Conservation (phyloP, 2,797 vertebrate genomes). For the Clarias laeviceps region DNA sequence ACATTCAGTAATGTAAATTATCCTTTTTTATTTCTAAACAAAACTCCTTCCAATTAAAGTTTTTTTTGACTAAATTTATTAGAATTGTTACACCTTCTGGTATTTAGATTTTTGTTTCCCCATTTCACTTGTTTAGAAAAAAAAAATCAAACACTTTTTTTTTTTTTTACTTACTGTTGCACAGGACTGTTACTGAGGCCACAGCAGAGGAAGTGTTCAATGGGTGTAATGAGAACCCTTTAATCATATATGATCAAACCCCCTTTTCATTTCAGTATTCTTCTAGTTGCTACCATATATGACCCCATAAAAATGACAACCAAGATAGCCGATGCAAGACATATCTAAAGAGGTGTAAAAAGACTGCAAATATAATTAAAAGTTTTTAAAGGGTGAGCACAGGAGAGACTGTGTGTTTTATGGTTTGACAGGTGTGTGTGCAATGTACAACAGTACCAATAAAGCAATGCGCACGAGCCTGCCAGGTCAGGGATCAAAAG, state of each 20-base stretch:
- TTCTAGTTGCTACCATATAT: conserved; percentile 8
- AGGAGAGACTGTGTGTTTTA: not conserved
- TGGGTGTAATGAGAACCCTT: conserved; percentile 17
- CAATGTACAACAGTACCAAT: not conserved
- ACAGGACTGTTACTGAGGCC: conserved; percentile 19
- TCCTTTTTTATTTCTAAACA: conserved; percentile 51
- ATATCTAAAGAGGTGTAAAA: not conserved
- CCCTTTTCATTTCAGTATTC: conserved; percentile 30
- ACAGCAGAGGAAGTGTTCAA: conserved; percentile 20
- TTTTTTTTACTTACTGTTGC: not conserved
- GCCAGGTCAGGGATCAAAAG: not conserved
- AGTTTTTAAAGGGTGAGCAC: not conserved
- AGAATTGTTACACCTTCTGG: not conserved
- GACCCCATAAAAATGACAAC: not conserved
- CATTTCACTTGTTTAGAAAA: conserved; percentile 13
- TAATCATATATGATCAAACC: conserved; percentile 24
- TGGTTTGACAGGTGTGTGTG: not conserved
- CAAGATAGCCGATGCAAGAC: not conserved
- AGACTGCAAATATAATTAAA: not conserved
- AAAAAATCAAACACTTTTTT: not conserved
- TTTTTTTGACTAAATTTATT: not conserved
- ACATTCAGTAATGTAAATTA: conserved; percentile 69
- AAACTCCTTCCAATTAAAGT: conserved; percentile 27
- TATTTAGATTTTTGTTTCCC: conserved; percentile 9
- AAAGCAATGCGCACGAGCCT: not conserved